Percentiles rank a stretch among this genome's conserved stretches.
phyloP scores from a whole-genome alignment of 2,888 invertebrate genomes.

The Emesis castigata region DNA sequence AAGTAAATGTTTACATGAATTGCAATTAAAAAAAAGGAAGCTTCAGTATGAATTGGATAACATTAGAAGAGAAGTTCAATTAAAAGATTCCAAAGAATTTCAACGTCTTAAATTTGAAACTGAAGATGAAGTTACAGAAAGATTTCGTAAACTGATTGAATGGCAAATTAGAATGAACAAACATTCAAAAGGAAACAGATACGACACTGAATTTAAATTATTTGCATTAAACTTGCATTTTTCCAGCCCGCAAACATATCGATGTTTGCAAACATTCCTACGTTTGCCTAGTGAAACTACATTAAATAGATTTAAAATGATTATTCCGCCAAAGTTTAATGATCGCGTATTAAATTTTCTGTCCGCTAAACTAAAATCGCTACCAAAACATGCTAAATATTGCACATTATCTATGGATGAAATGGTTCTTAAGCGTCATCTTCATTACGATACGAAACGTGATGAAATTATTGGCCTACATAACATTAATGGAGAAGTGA shows the following conservation, averaged over 20 bases:
- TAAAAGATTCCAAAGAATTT: background rate
- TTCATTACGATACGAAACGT: slow-evolving; percentile 51
- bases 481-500: slow-evolving; percentile 56
- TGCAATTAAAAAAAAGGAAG: background rate
- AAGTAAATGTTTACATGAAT: too few species aligned
- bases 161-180: slow-evolving; percentile 44
- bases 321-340: slow-evolving; percentile 40
- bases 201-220: slow-evolving; percentile 48
- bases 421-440: slow-evolving; percentile 46
- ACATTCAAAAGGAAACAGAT: slow-evolving; percentile 33
- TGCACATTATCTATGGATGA: slow-evolving; percentile 54
- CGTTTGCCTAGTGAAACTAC: slow-evolving; percentile 42
- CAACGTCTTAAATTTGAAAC: background rate
- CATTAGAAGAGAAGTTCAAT: background rate
- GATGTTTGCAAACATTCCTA: slow-evolving; percentile 41
- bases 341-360: slow-evolving; percentile 43
- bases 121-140: too few species aligned
- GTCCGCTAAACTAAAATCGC: slow-evolving; percentile 53
- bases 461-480: slow-evolving; percentile 32
- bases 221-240: slow-evolving; percentile 58
- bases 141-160: slow-evolving; percentile 42
- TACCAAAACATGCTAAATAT: slow-evolving; percentile 53
- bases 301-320: slow-evolving; percentile 46
- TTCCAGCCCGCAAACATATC: slow-evolving; percentile 46
- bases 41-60: background rate